Evolutionary conservation across 2,888 invertebrate genomes (phyloP), one percentile per base, ranked within the genome.

Genomic region (Cryptus viduatorius): DNA sequence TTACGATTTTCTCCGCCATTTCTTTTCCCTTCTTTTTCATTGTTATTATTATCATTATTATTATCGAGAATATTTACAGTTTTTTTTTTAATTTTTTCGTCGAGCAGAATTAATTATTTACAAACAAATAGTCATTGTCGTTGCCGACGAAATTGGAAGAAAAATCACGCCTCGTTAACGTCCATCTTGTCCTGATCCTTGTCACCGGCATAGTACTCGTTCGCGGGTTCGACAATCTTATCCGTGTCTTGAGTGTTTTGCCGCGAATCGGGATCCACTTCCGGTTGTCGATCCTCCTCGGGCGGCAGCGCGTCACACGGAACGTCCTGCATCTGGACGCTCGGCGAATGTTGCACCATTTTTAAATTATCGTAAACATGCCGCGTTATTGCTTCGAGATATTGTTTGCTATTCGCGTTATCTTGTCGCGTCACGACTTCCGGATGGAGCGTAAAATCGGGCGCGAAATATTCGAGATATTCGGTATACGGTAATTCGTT

Each of bases 301-400:
- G 96, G 95, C 1, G 96, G 96, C 73, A 98, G 94, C 71, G 96
- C 96, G 91, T 98, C 98, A 5, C 96, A 96, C 14, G 99, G 99
- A 2, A 98, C 97, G 92, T 98, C 98, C 71, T 98, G 97, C 98
- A 99, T 98, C 94, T 99, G 99, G 0, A 99, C 99, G 87, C 98
- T 98, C 0, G 99, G 99, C 0, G 99, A 98, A 91, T 98, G 97
- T 90, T 97, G 97, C 88, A 98, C 96, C 96, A 98, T 97, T 94
- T 98, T 98, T 50, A 99, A 94, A 93, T 99, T 99, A 91, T 99
- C 99, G 90, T 97, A 97, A 0, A 98, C 97, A 91, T 98, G 97
- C 90, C 97, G 96, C 0, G 97, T 96, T 85, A 99, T 98, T 0
- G 97, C 96, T 88, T 99, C 98, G 78, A 99, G 94, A 92, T 99